Base-by-base conservation (phyloP, 2,888 invertebrate species). In the Ariolimax columbianus region DNA sequence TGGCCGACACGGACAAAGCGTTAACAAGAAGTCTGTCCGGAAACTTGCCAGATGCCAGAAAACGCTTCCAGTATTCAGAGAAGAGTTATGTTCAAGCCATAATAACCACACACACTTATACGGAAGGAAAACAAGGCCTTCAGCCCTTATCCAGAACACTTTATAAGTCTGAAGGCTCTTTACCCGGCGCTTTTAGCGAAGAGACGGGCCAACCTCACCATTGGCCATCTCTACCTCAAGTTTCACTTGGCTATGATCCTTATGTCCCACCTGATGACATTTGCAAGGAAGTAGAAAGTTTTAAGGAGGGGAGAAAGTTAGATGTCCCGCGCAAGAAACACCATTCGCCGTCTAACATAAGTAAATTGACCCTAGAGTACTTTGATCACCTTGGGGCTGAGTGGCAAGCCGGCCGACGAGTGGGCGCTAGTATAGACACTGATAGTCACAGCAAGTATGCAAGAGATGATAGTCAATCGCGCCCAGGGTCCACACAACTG, bases 351-450 rank as follows among this genome's bases (percentile, higher is more conserved):
- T 90, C 90, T 7, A 33, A 86, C 33, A 89, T 89, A 36, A 87
- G 89, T 77, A 89, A 89, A 85, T 89, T 91, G 90, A 90, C 91
- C 0, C 82, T 91, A 38, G 89, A 92, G 72, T 92, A 91, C 82
- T 86, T 92, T 23, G 89, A 91, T 72, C 89, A 89, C 75, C 87
- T 92, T 40, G 91, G 90, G 7, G 86, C 86, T 70, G 91, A 92
- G 82, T 91, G 91, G 91, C 86, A 89, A 75, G 79, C 59, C n/a
- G 88, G 84, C 7, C 47, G 66, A 19, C n/a, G 26, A 72, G n/a
- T 30, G 23, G 43, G 47, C 7, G 14, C 19, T 30, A 14, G 17
- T 30, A 51, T 30, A 33, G 30, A 7, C 6, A 19, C 23, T 14
- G 66, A 7, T 33, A 33, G 11, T 66, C 33, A 2, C 30, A 3